phyloP scores from a whole-genome alignment of 2,113 vertebrate species.

The Pelusios castaneus region DNA sequence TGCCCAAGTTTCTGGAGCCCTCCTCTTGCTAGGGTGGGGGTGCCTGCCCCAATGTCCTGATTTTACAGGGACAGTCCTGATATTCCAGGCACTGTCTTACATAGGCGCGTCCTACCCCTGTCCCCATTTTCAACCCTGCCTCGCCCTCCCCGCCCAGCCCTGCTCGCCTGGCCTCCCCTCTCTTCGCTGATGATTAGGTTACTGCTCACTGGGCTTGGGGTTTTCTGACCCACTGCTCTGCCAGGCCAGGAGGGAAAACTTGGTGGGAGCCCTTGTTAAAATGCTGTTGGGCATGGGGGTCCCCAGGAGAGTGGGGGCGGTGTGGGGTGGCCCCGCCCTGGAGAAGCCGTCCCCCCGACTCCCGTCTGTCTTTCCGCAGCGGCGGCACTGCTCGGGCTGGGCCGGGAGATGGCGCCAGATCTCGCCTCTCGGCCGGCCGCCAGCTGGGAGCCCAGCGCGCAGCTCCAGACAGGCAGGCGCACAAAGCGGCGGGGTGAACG shows the following conservation, averaged over 20 bases:
- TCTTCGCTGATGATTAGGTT: no score
- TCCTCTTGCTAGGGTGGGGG: not conserved
- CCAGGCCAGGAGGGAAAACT: not conserved
- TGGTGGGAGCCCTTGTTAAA: not conserved
- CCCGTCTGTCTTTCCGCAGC: no score
- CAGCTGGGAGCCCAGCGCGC: not conserved
- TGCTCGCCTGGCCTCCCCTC: no score
- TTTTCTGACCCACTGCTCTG: no score
- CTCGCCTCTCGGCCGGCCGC: not conserved
- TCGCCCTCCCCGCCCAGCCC: no score
- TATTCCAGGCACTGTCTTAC: not conserved
- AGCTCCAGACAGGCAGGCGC: not conserved
- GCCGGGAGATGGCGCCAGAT: conserved; percentile 34
- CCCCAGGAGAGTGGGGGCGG: not conserved
- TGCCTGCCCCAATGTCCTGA: not conserved
- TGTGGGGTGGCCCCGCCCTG: no score
- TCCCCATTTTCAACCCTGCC: no score
- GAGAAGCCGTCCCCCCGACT: no score
- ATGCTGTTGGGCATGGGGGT: not conserved
- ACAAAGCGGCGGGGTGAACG: not conserved
- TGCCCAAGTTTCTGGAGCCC: not conserved
- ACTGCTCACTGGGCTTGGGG: no score
- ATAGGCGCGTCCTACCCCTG: not conserved
- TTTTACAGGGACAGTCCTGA: not conserved
- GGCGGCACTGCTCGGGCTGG: not conserved